Base-by-base conservation (phyloP, 2,888 invertebrate genomes). In the Sminthurinus aureus region DNA sequence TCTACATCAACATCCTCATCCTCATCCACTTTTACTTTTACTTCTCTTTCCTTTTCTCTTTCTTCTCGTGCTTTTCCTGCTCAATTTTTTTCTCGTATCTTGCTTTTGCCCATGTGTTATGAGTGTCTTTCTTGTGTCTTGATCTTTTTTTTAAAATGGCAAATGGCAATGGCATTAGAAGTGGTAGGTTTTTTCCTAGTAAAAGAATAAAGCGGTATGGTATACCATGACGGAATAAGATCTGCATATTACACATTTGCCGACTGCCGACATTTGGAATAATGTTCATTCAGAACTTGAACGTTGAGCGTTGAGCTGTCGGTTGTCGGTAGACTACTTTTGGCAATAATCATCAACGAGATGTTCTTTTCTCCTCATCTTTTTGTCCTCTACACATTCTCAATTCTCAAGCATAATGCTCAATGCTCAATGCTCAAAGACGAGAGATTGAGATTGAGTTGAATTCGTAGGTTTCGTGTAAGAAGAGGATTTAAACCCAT, bases 321-420 rank as follows among this genome's bases (percentile, higher is more conserved):
- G 38, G 38, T 38, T 38, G 38, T 38, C 1, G 38, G 38, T 38
- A 38, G 38, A 38, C 9, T 77, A 51, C 66, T 82, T 67, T 26
- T 51, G 66, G 58, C 77, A 82, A 82, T 82, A 82, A 82, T 82
- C 77, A 82, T 82, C 52, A 77, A 67, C 38, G 18, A 50, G 64
- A 77, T 58, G 58, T 77, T 58, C 12, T 24, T 58, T 58, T 58
- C 58, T 58, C 58, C 9, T 58, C 38, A 38, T 38, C 38, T 38
- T 38, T 38, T 38, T n/a, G n/a, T 38, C 38, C 38, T 38, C 38
- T 38, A 11, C 58, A 78, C 51, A 9, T 78, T 52, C 18, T 58
- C 58, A 58, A 58, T 8, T 58, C 15, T 22, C 77, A 77, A 51
- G 52, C 77, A 77, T n/a, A n/a, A n/a, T n/a, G n/a, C n/a, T n/a